Evolutionary conservation across 2,888 invertebrate species (phyloP), one percentile per base, ranked within the genome.

Genomic region (Patella caerulea): DNA sequence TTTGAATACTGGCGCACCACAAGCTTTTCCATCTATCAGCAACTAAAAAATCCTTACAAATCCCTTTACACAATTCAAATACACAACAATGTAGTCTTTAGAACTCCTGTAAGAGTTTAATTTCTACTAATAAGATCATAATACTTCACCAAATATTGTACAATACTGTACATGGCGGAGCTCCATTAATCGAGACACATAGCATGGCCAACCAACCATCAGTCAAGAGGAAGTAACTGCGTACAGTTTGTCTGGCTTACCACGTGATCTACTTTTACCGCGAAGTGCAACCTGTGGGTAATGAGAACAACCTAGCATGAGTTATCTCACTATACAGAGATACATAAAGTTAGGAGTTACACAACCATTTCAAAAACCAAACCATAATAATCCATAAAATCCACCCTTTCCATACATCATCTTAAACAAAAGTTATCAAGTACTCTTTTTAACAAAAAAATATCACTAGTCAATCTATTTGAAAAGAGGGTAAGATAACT

Each of bases 161-260:
- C 45, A 45, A 45, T 45, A 45, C 45, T 45, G 45, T 45, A 45
- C 45, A 45, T 45, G 45, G 45, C 45, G 45, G 45, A 45, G 45
- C 45, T 45, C 45, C 45, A 45, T 45, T 45, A 45, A 45, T 45
- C 45, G 9, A 45, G 19, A 24, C 65, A 24, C 24, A 65, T 65
- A 65, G 65, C 65, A 65, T 65, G 65, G 24, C 65, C 65, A 65
- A 65, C 11, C 65, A 45, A 45, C 45, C 45, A 45, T 45, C 65
- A 65, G 19, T 65, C 45, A 73, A 29, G 74, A 71, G 75, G 78
- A 78, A 78, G 78, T 78, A 74, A 78, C 75, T 75, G 78, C 69
- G 78, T 72, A 74, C 69, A 19, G 65, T 54, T 55, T 69, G 52
- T 54, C 56, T 72, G 54, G 24, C 71, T 55, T 17, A 29, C 45